Evolutionary conservation across 2,113 vertebrate species (phyloP), one percentile per base, ranked within the genome.

Genomic region (Bagarius yarrelli): DNA sequence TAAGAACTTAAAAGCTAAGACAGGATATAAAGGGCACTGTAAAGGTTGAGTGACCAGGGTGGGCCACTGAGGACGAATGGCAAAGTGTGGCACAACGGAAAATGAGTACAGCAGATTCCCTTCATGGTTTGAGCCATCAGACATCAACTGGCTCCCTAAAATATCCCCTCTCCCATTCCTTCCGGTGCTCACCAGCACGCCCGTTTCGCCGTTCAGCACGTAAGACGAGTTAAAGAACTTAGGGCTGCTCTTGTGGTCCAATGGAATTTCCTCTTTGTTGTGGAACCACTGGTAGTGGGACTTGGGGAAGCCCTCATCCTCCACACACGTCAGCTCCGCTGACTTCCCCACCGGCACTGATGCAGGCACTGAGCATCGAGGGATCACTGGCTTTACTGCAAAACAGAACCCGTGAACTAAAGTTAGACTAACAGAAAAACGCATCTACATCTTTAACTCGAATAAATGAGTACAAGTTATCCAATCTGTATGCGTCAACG

Each of bases 281-380:
- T 94, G 96, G 88, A 98, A 98, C 98, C 98, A 99, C 88, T 94
- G 95, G 90, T 98, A 99, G 2, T 93, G 91, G 1, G 98, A 95
- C 66, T 93, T 94, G 0, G 98, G 98, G 87, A 92, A 95, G 5
- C 97, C 98, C 85, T 98, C 96, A 0, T 93, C 91, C 88, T 99
- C 98, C 23, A 95, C 87, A 67, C 98, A 99, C 67, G 92, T 91
- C 25, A 99, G 94, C 40, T 94, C 95, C 0, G 97, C 96, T 0
- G 91, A 88, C 90, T 98, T 98, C 59, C 98, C 97, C 13, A 97
- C 96, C 0, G 97, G 98, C 47, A 99, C 96, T 0, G 98, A 95
- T 81, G 95, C 94, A 0, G 98, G 98, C 36, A 98, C 95, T 0
- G 88, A 93, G 89, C 98, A 99, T 78, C 93, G 90, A 0, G 98